A percentile compares a stretch with the other conserved stretches of the same genome.
Evolutionary conservation across 2,797 vertebrate genomes (phyloP).

Genomic region (Loriculus beryllinus): DNA sequence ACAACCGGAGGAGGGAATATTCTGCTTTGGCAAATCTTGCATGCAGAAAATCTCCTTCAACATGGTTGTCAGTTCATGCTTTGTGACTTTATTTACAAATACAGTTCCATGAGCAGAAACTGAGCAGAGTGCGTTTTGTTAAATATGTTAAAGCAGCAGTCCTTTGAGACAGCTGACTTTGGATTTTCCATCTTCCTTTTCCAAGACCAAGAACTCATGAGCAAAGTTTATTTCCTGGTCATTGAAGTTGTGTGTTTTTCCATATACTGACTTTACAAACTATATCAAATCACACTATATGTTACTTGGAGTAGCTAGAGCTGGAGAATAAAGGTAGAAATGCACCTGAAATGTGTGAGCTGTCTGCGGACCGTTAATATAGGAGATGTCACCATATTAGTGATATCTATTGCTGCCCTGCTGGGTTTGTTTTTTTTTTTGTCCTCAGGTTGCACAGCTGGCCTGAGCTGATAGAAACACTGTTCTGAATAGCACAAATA

Average conservation of each 20-base stretch:
- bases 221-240: neutral
- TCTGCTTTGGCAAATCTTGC: neutral
- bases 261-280: neutral
- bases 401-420: neutral
- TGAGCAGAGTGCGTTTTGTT: neutral
- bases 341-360: neutral
- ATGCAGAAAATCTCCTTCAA: neutral
- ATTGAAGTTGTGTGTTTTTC: neutral
- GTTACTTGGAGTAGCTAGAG: neutral
- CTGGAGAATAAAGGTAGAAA: neutral
- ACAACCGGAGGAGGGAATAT: neutral
- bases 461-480: neutral
- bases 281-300: neutral
- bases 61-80: neutral
- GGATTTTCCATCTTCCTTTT: neutral
- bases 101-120: neutral
- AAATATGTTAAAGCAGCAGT: neutral
- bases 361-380: neutral
- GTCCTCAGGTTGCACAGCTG: neutral
- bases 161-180: neutral
- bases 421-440: neutral
- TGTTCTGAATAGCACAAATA: neutral
- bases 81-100: slow-evolving; percentile 18
- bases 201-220: neutral
- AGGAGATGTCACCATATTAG: neutral